These are phyloP conservation scores for Syngnathus acus DNA, from an alignment of 2,797 vertebrate genomes.

Conservation along the genomic window DNA sequence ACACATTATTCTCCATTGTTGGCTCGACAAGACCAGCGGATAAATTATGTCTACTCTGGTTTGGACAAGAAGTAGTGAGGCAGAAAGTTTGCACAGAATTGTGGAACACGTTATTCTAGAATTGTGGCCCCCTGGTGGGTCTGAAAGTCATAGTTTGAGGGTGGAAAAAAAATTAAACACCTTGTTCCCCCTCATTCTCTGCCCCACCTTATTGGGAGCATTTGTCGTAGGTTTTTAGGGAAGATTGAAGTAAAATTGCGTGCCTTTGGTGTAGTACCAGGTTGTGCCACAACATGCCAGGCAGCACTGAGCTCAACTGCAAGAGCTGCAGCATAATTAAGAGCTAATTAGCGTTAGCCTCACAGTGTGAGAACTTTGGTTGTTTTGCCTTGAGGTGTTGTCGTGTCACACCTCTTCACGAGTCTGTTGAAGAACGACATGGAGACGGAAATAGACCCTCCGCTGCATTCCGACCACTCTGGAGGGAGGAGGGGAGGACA, in stretches of 20 bases:
- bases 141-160: not conserved
- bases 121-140: not conserved
- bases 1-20: slow-evolving; percentile 3
- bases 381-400: too few relatives aligned
- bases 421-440: too few relatives aligned
- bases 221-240: not conserved
- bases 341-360: not conserved
- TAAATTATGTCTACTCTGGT: not conserved
- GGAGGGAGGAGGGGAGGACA: too few relatives aligned
- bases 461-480: too few relatives aligned
- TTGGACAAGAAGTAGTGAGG: not conserved
- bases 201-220: not conserved
- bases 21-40: not conserved
- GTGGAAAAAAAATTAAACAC: not conserved
- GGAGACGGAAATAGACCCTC: too few relatives aligned
- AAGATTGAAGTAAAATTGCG: not conserved
- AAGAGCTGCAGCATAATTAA: not conserved
- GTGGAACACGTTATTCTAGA: not conserved
- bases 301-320: not conserved
- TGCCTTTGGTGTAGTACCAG: not conserved
- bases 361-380: too few relatives aligned
- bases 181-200: not conserved
- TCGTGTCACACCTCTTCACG: too few relatives aligned
- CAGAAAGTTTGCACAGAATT: not conserved
- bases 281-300: not conserved